A percentile compares a stretch with the other conserved stretches of the same genome.
Conservation (phyloP, 1,140 invertebrate species). For the Metopolophium dirhodum region DNA sequence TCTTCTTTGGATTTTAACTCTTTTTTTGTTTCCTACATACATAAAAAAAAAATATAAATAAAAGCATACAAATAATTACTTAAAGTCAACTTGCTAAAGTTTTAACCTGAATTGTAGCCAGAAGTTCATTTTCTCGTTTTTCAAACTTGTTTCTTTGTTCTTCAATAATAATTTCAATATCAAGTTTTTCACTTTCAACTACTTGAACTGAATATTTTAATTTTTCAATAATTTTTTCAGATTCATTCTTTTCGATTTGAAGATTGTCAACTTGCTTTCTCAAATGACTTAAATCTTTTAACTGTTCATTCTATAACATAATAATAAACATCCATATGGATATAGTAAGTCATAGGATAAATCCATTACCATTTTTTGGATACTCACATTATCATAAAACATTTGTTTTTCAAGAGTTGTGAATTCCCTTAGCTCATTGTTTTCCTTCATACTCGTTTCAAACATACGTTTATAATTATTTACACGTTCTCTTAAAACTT, state of each 20-base stretch:
- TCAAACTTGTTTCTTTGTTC: constrained; percentile 27
- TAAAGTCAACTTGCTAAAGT: not conserved
- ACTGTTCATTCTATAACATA: constrained; percentile 30
- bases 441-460: constrained; percentile 59
- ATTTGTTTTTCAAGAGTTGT: constrained; percentile 62
- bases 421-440: constrained; percentile 60
- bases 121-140: constrained; percentile 38
- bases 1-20: constrained; percentile 29
- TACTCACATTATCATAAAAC: constrained; percentile 57
- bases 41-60: not conserved
- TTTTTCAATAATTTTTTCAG: constrained; percentile 17
- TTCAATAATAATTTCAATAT: constrained; percentile 32
- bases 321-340: not conserved
- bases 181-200: constrained; percentile 38
- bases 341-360: not conserved
- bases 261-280: constrained; percentile 28
- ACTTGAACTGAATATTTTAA: not conserved
- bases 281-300: constrained; percentile 45
- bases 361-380: not conserved
- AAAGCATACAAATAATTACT: not conserved
- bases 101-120: constrained; percentile 16
- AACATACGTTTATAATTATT: constrained; percentile 42
- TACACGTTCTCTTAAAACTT: constrained; percentile 48
- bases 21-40: constrained; percentile 6
- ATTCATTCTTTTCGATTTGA: constrained; percentile 25